Evolutionary conservation across 2,113 vertebrate species (phyloP).

Genomic region (Chaetura pelagica): DNA sequence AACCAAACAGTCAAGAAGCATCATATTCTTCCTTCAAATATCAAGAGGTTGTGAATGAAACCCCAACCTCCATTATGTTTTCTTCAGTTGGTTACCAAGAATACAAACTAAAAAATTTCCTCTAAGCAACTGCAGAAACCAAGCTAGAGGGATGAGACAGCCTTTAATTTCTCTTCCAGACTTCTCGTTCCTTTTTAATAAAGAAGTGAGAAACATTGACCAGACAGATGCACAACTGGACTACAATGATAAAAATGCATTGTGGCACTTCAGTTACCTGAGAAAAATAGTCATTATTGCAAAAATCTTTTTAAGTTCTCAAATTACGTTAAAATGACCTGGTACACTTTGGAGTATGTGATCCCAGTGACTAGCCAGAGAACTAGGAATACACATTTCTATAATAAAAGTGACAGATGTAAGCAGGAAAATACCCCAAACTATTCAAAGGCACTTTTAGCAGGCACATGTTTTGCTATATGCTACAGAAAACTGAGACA

Average conservation of each 20-base stretch:
- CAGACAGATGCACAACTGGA: background rate
- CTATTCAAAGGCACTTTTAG: background rate
- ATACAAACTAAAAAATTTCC: background rate
- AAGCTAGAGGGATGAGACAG: background rate
- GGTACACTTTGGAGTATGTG: background rate
- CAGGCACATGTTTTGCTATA: background rate
- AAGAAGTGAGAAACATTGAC: background rate
- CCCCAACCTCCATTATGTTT: background rate
- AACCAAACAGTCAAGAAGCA: background rate
- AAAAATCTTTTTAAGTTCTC: background rate
- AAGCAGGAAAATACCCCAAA: background rate
- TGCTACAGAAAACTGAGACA: background rate
- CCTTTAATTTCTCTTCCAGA: background rate
- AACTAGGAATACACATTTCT: background rate
- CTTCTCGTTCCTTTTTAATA: background rate
- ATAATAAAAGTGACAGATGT: background rate
- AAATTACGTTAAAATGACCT: background rate
- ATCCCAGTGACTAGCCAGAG: background rate
- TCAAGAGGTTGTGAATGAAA: background rate
- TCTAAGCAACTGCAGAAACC: background rate
- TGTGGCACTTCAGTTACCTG: conserved; percentile 3
- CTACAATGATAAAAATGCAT: background rate
- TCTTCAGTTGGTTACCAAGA: background rate
- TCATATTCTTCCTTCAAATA: background rate
- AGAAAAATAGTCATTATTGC: background rate